These are phyloP conservation scores for Pangasius krempfi DNA, from an alignment of 2,797 vertebrate genomes.

Conservation along the genomic window DNA sequence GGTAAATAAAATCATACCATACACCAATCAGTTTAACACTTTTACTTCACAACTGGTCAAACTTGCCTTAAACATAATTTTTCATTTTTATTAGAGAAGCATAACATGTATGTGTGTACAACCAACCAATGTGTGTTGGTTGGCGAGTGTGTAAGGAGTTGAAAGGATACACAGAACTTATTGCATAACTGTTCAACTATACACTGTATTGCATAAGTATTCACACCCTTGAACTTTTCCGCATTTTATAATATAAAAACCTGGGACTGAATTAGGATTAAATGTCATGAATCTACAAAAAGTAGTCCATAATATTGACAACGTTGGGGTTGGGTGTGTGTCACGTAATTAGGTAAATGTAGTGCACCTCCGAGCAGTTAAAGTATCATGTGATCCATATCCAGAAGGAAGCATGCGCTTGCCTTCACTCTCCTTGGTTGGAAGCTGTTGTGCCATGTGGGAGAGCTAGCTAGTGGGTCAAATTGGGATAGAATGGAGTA, in stretches of 20 bases:
- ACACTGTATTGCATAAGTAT: not conserved
- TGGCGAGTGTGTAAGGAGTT: too few species aligned
- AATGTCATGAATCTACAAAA: not conserved
- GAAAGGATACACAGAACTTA: too few species aligned
- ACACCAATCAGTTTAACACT: not conserved
- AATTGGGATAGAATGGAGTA: not conserved
- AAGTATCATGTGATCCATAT: not conserved
- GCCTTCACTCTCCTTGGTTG: not conserved
- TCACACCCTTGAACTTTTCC: not conserved
- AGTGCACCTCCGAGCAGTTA: not conserved
- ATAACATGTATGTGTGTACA: too few species aligned
- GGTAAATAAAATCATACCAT: not conserved
- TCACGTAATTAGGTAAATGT: not conserved
- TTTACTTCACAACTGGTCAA: not conserved
- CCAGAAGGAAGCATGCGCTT: not conserved
- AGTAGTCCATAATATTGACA: not conserved
- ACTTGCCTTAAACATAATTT: too few species aligned
- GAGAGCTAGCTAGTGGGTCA: not conserved
- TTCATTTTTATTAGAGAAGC: too few species aligned
- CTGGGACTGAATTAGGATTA: not conserved
- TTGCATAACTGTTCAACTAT: too few species aligned
- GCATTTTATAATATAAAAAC: not conserved
- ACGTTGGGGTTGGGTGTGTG: not conserved
- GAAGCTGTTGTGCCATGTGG: not conserved
- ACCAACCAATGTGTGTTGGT: too few species aligned